Evolutionary conservation across 2,888 invertebrate species (phyloP).

Genomic region (Anthrax anthrax): DNA sequence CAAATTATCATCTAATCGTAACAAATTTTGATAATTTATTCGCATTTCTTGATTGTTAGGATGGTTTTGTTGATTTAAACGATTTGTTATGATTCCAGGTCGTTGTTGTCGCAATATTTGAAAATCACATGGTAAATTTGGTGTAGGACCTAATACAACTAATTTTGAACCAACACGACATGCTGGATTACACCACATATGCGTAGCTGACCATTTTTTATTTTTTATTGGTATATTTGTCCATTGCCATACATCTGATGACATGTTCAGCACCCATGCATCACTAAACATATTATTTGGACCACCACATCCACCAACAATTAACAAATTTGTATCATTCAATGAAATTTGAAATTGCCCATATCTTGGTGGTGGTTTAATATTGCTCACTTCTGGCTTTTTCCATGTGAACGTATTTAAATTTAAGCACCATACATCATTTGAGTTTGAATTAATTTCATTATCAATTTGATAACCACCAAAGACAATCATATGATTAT

Average conservation of each 20-base stretch:
- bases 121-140: conserved; percentile 31
- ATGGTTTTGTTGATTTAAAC: background rate
- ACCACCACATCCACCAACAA: conserved; percentile 79
- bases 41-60: no score
- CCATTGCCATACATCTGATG: conserved; percentile 57
- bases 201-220: conserved; percentile 65
- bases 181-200: conserved; percentile 89
- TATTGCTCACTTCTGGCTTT: conserved; percentile 52
- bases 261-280: conserved; percentile 78
- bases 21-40: background rate
- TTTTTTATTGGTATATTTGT: conserved; percentile 59
- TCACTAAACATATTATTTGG: conserved; percentile 76
- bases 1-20: background rate
- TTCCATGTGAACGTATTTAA: conserved; percentile 63
- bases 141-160: conserved; percentile 45
- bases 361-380: conserved; percentile 69
- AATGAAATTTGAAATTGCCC: conserved; percentile 83
- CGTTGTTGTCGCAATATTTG: conserved; percentile 32
- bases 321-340: conserved; percentile 61
- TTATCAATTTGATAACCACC: conserved; percentile 47
- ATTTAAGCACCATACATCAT: conserved; percentile 83
- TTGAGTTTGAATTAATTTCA: conserved; percentile 44
- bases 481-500: conserved; percentile 70
- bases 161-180: conserved; percentile 65
- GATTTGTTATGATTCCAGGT: conserved; percentile 14